A percentile compares a stretch with the other conserved stretches of the same genome.
phyloP scores from a whole-genome alignment of 2,888 invertebrate genomes.

The Halocaridina rubra region DNA sequence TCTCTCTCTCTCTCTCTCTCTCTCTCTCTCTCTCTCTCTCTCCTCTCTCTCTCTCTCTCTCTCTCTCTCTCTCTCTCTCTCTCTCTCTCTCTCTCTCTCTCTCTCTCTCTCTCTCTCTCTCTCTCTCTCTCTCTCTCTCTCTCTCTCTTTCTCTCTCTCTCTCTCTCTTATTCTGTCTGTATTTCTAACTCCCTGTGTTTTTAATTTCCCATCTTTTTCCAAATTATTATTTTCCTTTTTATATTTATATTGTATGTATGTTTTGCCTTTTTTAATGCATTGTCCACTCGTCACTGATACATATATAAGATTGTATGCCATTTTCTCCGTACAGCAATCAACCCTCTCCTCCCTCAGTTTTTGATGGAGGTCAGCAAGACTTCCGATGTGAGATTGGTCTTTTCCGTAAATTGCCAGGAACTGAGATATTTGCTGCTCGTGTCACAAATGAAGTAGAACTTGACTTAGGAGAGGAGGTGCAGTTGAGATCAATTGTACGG shows the following conservation, averaged over 20 bases:
- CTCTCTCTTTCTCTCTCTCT: background rate
- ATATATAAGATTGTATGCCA: no score
- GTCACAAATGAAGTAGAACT: constrained; percentile 66
- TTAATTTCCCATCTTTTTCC: no score
- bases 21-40: background rate
- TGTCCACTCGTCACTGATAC: no score
- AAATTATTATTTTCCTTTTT: no score
- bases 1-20: background rate
- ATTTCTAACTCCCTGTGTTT: no score
- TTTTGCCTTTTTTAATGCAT: no score
- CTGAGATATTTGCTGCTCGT: constrained; percentile 64
- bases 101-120: background rate
- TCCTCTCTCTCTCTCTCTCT: background rate
- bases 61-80: no score
- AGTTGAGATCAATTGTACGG: constrained; percentile 64
- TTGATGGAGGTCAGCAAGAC: constrained; percentile 65
- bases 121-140: background rate
- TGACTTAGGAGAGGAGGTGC: constrained; percentile 65
- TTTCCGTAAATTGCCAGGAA: constrained; percentile 65
- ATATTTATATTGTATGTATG: no score
- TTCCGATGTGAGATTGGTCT: constrained; percentile 66
- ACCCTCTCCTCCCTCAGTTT: constrained; percentile 63
- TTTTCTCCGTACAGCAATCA: constrained; percentile 57
- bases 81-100: no score
- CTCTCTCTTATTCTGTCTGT: no score